Evolutionary conservation across 2,888 invertebrate genomes (phyloP), one percentile per base, ranked within the genome.

Genomic region (Noctua janthe): DNA sequence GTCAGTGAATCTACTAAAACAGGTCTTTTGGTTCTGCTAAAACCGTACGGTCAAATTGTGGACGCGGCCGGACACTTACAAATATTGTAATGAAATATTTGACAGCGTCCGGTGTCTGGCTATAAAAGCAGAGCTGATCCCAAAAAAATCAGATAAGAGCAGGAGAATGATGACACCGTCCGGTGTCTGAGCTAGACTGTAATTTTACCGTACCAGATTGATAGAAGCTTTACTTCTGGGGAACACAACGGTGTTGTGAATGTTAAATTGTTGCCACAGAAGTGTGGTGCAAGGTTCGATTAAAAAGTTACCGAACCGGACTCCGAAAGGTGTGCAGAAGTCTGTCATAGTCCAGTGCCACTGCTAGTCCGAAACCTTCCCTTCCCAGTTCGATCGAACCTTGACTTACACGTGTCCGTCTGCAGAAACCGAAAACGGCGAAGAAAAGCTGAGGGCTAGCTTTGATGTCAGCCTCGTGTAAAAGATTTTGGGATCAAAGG

Each of bases 401-500:
- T n/a, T n/a, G 13, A 69, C 69, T 17, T 35, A 78, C 70, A 64
- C 49, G 78, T 70, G 39, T 71, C 29, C 43, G 29, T 71, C 20
- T 69, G 51, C 8, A 29, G 47, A 69, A 78, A 43, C 39, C 51
- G 13, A 59, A 49, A 79, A 59, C 20, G 8, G 49, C 2, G 62
- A 54, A 84, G 13, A 84, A 62, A 62, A 84, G 7, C 39, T 8
- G 17, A 54, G 13, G 29, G 29, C 23, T 59, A 47, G 23, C 69
- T 84, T 78, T 81, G 62, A 62, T 29, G 23, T 62, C 39, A 11
- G n/a, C 15, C 35, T 71, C n/a, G 29, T 56, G 29, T 79, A 59
- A 66, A 66, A 79, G 35, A 71, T 84, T 76, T 66, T 66, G n/a
- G 59, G 80, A 71, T 84, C 59, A 67, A 84, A 83, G 84, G 66